Percentiles rank a stretch among this genome's conserved stretches.
Conservation (phyloP, 2,888 invertebrate species). For the Andrena dorsata region DNA sequence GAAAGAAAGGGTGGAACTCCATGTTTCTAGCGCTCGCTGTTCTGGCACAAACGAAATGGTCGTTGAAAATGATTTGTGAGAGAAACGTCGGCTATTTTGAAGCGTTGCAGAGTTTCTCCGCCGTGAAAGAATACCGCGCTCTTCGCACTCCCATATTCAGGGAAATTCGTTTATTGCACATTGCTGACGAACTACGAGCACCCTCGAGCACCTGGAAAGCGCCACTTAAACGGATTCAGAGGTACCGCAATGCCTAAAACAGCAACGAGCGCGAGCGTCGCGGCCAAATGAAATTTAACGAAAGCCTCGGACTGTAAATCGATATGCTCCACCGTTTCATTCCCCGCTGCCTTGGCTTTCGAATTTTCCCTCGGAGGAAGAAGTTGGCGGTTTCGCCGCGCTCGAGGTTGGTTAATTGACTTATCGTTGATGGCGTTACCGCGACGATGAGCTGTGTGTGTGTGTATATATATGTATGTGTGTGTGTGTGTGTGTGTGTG, state of each 20-base stretch:
- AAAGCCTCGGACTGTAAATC: slow-evolving; percentile 31
- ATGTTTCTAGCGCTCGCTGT: not conserved
- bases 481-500: not conserved
- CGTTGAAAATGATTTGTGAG: no score
- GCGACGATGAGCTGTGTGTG: no score
- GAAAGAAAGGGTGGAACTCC: not conserved
- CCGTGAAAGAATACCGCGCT: no score
- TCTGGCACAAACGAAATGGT: no score
- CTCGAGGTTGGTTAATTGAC: slow-evolving; percentile 46
- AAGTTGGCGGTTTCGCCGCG: slow-evolving; percentile 27
- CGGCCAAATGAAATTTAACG: slow-evolving; percentile 33
- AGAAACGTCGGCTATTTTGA: no score
- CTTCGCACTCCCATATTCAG: not conserved
- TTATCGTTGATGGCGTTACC: slow-evolving; percentile 43
- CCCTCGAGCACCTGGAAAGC: not conserved
- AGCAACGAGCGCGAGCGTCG: slow-evolving; percentile 3
- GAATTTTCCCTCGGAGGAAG: slow-evolving; percentile 21
- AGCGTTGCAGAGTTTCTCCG: no score
- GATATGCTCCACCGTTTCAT: slow-evolving; percentile 14
- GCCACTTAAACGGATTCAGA: not conserved
- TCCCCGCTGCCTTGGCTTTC: slow-evolving; percentile 7
- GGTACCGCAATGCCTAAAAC: not conserved
- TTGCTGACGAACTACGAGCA: not conserved
- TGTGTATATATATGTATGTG: no score
- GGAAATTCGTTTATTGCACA: not conserved